Percentiles rank a stretch among this genome's conserved stretches.
Conservation (phyloP, 2,888 invertebrate species). For the Lathronympha strigana region DNA sequence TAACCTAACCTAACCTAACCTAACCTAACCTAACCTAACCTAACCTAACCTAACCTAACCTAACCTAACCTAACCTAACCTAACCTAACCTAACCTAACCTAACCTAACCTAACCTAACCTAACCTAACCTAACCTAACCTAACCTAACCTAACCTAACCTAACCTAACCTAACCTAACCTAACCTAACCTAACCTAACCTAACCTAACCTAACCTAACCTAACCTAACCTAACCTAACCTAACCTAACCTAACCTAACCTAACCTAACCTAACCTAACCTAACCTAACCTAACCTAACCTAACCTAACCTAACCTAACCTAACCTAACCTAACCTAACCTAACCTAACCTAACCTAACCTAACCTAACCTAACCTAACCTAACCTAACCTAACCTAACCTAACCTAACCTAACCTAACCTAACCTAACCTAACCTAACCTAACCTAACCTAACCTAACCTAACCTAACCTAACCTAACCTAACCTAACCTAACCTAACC, state of each 20-base stretch:
- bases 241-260: conserved; percentile 44
- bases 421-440: conserved; percentile 43
- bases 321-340: conserved; percentile 40
- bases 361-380: conserved; percentile 44
- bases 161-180: conserved; percentile 44
- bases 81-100: conserved; percentile 43
- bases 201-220: conserved; percentile 44
- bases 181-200: conserved; percentile 44
- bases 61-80: conserved; percentile 42
- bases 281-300: conserved; percentile 45
- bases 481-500: conserved; percentile 43
- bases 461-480: conserved; percentile 43
- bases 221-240: conserved; percentile 44
- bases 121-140: conserved; percentile 44
- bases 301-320: conserved; percentile 45
- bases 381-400: conserved; percentile 44
- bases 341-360: conserved; percentile 44
- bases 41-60: conserved; percentile 43
- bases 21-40: conserved; percentile 44
- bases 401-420: conserved; percentile 44
- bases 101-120: conserved; percentile 45
- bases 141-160: conserved; percentile 43
- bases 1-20: conserved; percentile 43
- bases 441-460: conserved; percentile 43
- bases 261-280: conserved; percentile 45